Base-by-base conservation (phyloP, 2,797 vertebrate species). In the Odontamblyopus lacepedii region DNA sequence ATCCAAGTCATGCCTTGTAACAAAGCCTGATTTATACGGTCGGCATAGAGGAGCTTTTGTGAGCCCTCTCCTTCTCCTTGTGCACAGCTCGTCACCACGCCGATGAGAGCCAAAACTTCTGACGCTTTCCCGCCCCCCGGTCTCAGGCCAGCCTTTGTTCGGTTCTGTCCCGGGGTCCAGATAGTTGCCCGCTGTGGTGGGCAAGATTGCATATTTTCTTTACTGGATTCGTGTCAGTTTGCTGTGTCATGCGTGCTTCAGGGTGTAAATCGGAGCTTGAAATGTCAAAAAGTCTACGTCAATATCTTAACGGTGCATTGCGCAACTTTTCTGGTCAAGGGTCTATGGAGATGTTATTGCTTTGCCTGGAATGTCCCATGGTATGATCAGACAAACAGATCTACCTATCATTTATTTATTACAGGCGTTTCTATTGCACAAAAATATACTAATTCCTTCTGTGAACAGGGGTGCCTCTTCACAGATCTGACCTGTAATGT, bases 21-120 rank as follows among this genome's bases (percentile, higher is more conserved):
- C 97, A 99, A 98, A 97, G 96, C 87, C 90, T 83, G 94, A 95
- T 95, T 97, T 97, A 95, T 97, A 88, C 88, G 90, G 87, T 86
- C 90, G 91, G 93, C 90, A 98, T 91, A 99, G 95, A 97, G 94
- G 79, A 69, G 86, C 94, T 95, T 97, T 97, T 99, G 97, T 98
- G 74, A 80, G 78, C 81, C 66, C 75, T 50, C 79, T 76, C 81
- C 85, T 81, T 81, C 78, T 84, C 78, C 67, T 79, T 75, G 84
- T 87, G 78, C 85, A 87, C 79, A 92, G 87, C 89, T 90, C 95
- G 94, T 96, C 95, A 96, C 93, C 91, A 89, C 90, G 94, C 88
- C 90, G 88, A 89, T 93, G 93, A 95, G 96, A 94, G 95, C 95
- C 96, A 95, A 95, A 95, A 91, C 82, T 91, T 87, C 93, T 93